Base-by-base conservation (phyloP, 35 echinoderm and acorn worm species). In the Patiria miniata region DNA sequence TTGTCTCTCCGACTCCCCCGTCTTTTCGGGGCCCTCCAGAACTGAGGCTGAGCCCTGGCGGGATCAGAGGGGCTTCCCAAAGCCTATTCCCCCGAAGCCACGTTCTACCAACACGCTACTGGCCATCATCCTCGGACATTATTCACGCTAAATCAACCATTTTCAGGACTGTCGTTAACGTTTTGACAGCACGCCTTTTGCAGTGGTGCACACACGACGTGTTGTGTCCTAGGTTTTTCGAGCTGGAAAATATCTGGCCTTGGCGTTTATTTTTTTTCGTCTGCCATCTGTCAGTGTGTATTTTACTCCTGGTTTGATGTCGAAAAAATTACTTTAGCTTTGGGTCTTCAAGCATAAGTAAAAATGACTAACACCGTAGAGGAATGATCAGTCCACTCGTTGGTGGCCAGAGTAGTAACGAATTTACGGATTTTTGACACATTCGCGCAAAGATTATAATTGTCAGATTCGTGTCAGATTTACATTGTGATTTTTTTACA, bases 71-170 rank as follows among this genome's bases (percentile, higher is more conserved):
- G 42, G 4, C 42, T 47, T 12, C 42, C 4, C 4, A 47, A 12
- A 12, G 65, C 34, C 65, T 28, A 32, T 26, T 32, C 23, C 5
- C 34, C 65, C 65, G 10, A 10, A 73, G 34, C 65, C 65, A 73
- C 65, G 65, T 73, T 73, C 65, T 10, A 73, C 65, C 65, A 73
- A 73, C 65, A 73, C 65, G 65, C 21, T 34, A 0, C 65, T 32
- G 65, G 12, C 19, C 65, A 73, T 12, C 14, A 73, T 73, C 65
- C 29, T 15, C 21, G 26, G 26, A 73, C 34, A 73, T 73, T 73
- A 73, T 73, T 73, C 65, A 73, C 65, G 65, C 65, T 73, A 73
- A 73, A 73, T 73, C 65, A 73, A 73, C 65, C 65, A 30, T 73
- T 73, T 73, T 30, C 65, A 73, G 26, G 29, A 14, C 34, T 26